Evolutionary conservation across 2,113 vertebrate species (phyloP), one percentile per base, ranked within the genome.

Genomic region (Cyphomyrus plagiostoma): DNA sequence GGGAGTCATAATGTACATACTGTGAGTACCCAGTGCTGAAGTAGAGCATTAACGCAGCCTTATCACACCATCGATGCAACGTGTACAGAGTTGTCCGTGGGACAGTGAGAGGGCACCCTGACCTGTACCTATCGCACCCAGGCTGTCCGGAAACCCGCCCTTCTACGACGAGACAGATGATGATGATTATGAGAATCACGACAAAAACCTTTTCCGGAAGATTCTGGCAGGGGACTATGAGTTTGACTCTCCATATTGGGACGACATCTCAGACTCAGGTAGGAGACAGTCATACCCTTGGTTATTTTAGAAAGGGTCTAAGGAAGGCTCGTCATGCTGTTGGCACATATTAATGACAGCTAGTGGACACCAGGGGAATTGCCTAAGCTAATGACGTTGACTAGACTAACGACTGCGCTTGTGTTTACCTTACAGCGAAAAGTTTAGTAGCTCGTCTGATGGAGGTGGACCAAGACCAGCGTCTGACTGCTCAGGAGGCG

Each of bases 191-290:
- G 98, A 99, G 94, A 99, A 98, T 93, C 98, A 99, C 0, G 98
- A 99, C 93, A 99, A 99, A 95, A 99, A 99, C 92, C 95, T 99
- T 58, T 99, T 99, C 93, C 96, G 98, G 52, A 99, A 99, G 95
- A 99, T 99, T 93, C 95, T 99, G 90, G 97, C 98, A 0, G 98
- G 98, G 3, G 98, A 99, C 95, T 99, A 99, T 0, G 98, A 99
- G 93, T 99, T 99, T 15, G 98, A 99, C 92, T 99, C 98, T 0
- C 98, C 98, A 0, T 99, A 99, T 94, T 99, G 98, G 98, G 98
- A 99, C 88, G 98, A 99, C 77, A 99, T 99, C 93, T 99, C 98
- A 0, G 98, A 99, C 91, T 98, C 98, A 0, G 98, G 98, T 99
- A 93, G 94, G 39, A 19, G 8, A 48, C 4, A 1, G 3, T 50